Evolutionary conservation across 2,797 vertebrate species (phyloP).

Genomic region (Enteromius viviparus): DNA sequence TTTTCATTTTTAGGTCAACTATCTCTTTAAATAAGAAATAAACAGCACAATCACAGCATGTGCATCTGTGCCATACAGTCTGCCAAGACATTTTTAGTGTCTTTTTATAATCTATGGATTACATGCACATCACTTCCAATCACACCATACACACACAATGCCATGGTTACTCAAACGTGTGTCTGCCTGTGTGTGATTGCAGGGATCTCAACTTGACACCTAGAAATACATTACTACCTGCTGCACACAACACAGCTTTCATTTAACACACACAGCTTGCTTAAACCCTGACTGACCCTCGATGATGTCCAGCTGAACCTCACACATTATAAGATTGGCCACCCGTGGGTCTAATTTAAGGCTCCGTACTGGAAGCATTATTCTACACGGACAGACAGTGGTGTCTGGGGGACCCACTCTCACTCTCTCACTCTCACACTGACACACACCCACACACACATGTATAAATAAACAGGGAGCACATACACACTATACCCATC

Average conservation of each 20-base stretch:
- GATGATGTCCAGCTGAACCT: slow-evolving; percentile 53
- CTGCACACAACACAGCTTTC: slow-evolving; percentile 39
- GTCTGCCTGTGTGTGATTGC: slow-evolving; percentile 39
- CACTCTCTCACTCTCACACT: slow-evolving; percentile 26
- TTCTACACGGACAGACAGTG: slow-evolving; percentile 27
- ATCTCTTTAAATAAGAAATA: slow-evolving; percentile 24
- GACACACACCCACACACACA: slow-evolving; percentile 11
- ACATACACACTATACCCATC: slow-evolving; percentile 3
- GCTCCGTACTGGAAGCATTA: slow-evolving; percentile 51
- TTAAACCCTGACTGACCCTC: slow-evolving; percentile 40
- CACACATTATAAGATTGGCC: slow-evolving; percentile 59
- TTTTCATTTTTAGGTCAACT: slow-evolving; percentile 27
- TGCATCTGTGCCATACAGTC: slow-evolving; percentile 26
- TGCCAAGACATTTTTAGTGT: slow-evolving; percentile 16
- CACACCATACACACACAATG: slow-evolving; percentile 39
- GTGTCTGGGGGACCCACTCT: slow-evolving; percentile 12
- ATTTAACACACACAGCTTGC: slow-evolving; percentile 29
- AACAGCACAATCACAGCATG: slow-evolving; percentile 24
- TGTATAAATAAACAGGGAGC: slow-evolving; percentile 8
- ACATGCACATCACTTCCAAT: slow-evolving; percentile 28
- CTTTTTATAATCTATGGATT: slow-evolving; percentile 32
- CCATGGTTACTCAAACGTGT: slow-evolving; percentile 47
- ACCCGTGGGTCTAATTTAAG: slow-evolving; percentile 61
- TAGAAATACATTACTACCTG: slow-evolving; percentile 40
- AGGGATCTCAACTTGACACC: slow-evolving; percentile 52